phyloP scores from a whole-genome alignment of 2,113 vertebrate genomes.

The Hucho hucho region DNA sequence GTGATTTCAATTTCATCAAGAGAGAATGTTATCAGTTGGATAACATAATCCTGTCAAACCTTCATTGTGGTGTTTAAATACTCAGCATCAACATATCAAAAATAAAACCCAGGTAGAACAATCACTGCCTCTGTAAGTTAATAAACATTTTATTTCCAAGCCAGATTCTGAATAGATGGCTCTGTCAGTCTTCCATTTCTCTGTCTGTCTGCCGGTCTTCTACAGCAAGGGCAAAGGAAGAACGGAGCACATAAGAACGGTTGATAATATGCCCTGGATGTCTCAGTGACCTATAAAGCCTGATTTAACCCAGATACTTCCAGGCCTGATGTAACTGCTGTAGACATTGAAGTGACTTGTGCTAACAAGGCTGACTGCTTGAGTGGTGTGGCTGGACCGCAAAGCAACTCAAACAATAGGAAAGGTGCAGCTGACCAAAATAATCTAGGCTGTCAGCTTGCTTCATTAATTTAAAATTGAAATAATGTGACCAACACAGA shows the following conservation, averaged over 20 bases:
- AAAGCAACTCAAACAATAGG: not conserved
- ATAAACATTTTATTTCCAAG: not conserved
- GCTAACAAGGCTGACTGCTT: constrained; percentile 4
- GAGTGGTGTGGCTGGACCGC: not conserved
- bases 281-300: constrained; percentile 37
- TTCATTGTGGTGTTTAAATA: too few relatives aligned
- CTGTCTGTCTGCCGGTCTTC: not conserved
- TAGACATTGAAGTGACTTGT: constrained; percentile 11
- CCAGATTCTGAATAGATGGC: not conserved
- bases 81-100: too few relatives aligned
- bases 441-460: not conserved
- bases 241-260: not conserved
- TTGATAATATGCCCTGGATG: not conserved
- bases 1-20: too few relatives aligned
- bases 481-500: not conserved
- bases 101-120: too few relatives aligned
- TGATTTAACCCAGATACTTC: constrained; percentile 32
- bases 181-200: not conserved
- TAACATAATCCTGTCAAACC: too few relatives aligned
- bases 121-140: too few relatives aligned
- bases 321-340: constrained; percentile 19
- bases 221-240: not conserved
- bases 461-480: not conserved
- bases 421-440: not conserved
- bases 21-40: too few relatives aligned